A percentile compares a stretch with the other conserved stretches of the same genome.
Evolutionary conservation across 1,140 invertebrate genomes (phyloP).

Genomic region (Trachymyrmex septentrionalis): DNA sequence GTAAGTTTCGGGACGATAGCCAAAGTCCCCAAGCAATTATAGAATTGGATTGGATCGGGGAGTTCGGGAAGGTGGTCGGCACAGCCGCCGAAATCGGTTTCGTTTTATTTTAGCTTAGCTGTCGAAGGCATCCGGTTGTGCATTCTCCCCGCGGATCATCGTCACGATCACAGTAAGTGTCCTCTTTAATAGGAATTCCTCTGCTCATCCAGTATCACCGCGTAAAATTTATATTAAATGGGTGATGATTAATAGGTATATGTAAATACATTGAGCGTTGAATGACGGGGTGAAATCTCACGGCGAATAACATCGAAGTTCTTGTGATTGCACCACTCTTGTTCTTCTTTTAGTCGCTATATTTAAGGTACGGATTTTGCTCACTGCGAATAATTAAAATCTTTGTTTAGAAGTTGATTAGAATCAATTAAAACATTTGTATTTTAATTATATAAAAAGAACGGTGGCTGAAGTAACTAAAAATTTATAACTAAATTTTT

Average conservation of each 20-base stretch:
- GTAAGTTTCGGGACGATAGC: constrained; percentile 83
- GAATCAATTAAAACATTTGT: not conserved
- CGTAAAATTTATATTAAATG: constrained; percentile 43
- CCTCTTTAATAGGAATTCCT: constrained; percentile 60
- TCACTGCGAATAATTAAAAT: not conserved
- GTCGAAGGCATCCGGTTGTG: constrained; percentile 85
- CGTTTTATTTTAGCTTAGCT: constrained; percentile 86
- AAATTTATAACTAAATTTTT: no score
- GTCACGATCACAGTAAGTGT: constrained; percentile 80
- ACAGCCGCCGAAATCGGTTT: constrained; percentile 74
- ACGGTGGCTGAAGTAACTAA: no score
- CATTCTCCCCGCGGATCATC: constrained; percentile 81
- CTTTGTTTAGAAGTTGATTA: constrained; percentile 1
- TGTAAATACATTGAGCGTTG: not conserved
- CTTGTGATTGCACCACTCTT: constrained; percentile 15
- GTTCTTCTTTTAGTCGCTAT: constrained; percentile 18
- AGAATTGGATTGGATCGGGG: constrained; percentile 85
- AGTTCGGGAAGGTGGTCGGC: constrained; percentile 77
- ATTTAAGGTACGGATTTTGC: not conserved
- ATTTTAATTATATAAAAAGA: not conserved
- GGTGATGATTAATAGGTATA: not conserved
- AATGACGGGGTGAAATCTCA: constrained; percentile 35
- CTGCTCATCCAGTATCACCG: not conserved
- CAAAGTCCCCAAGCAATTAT: constrained; percentile 85
- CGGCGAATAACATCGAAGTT: constrained; percentile 8